Conservation (phyloP, 1,140 invertebrate genomes). For the Drosophila prosaltans region DNA sequence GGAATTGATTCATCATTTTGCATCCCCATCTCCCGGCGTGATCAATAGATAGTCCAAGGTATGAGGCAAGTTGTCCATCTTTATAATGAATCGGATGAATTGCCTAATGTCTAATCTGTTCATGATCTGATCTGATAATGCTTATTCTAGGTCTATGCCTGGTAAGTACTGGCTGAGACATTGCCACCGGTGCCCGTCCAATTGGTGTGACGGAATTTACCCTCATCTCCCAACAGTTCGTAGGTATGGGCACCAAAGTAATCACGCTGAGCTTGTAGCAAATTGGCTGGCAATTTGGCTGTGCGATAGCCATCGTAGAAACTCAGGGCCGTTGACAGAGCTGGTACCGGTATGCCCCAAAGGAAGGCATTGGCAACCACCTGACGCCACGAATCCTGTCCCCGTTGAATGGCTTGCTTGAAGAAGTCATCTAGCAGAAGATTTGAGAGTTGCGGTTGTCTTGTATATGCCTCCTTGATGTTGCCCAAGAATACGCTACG, state of each 20-base stretch:
- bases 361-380: slow-evolving; percentile 87
- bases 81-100: neutral
- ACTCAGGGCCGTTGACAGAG: slow-evolving; percentile 95
- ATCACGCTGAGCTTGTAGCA: slow-evolving; percentile 98
- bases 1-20: too few species aligned
- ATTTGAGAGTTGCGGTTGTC: slow-evolving; percentile 94
- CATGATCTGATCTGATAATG: slow-evolving; percentile 1
- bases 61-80: neutral
- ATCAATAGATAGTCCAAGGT: neutral
- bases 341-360: slow-evolving; percentile 95
- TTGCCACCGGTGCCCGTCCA: slow-evolving; percentile 99
- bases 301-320: slow-evolving; percentile 98
- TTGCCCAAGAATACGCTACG: slow-evolving; percentile 96
- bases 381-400: slow-evolving; percentile 90
- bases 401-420: slow-evolving; percentile 90
- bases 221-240: slow-evolving; percentile 93
- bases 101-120: neutral
- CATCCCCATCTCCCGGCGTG: too few species aligned
- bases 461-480: slow-evolving; percentile 98
- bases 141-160: slow-evolving; percentile 86
- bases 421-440: slow-evolving; percentile 98
- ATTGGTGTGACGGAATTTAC: slow-evolving; percentile 97
- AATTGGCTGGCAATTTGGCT: slow-evolving; percentile 92
- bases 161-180: slow-evolving; percentile 97
- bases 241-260: slow-evolving; percentile 99